Base-by-base conservation (phyloP, 2,888 invertebrate species). In the Zootermopsis nevadensis region DNA sequence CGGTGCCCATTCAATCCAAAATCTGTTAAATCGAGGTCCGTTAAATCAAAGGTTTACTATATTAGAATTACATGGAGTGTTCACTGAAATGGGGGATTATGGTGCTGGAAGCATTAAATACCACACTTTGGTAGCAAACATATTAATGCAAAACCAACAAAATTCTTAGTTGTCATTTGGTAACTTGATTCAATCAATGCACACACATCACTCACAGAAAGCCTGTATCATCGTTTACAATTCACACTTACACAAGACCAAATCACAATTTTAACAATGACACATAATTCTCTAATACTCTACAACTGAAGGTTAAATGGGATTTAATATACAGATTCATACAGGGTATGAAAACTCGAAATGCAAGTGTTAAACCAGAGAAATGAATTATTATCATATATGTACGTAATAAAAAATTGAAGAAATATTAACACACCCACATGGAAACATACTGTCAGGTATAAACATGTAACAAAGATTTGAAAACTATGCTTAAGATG, bases 171-270 rank as follows among this genome's bases (percentile, higher is more conserved):
- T 8, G 42, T 42, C 42, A 12, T 42, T 42, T 42, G 42, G 15
- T 60, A 60, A 27, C 60, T 19, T 24, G 22, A 60, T 24, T 60
- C 2, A 67, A 67, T 1, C 27, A 67, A 31, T 24, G 27, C n/a
- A 66, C 66, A 67, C 67, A 67, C 8, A 67, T 27, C 67, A 67
- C 30, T 31, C 67, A 67, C 67, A 67, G 19, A 30, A 67, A 67
- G 67, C 67, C 31, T 10, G 19, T 31, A 67, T 8, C 10, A 31
- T 30, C 31, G 30, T 8, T 8, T 67, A 67, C 67, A 67, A 67
- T 67, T 55, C 55, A 55, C 55, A n/a, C 19, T 55, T 10, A 30
- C n/a, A 31, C n/a, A 67, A 31, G 27, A 15, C 30, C 30, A 2
- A 27, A 27, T 67, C 8, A 67, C 67, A 67, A 67, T 67, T 67